These are phyloP conservation scores for Ectemnius cavifrons DNA, from an alignment of 2,888 invertebrate genomes.

Conservation along the genomic window DNA sequence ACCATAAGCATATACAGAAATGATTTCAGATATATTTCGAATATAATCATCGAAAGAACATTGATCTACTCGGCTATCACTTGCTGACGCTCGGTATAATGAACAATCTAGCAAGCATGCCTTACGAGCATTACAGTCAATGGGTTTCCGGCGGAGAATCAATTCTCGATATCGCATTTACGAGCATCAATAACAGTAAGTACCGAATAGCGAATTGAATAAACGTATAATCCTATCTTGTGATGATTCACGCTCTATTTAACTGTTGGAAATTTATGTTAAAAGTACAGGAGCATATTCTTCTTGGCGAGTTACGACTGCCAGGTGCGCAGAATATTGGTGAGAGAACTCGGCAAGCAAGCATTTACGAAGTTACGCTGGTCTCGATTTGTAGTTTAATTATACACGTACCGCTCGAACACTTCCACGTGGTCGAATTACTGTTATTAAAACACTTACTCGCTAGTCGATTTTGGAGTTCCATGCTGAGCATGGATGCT, in stretches of 20 bases:
- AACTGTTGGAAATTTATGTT: neutral
- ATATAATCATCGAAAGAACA: conserved; percentile 43
- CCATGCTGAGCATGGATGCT: conserved; percentile 68
- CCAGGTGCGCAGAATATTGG: conserved; percentile 40
- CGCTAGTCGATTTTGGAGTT: conserved; percentile 66
- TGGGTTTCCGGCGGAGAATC: conserved; percentile 58
- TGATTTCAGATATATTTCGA: conserved; percentile 64
- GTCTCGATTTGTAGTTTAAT: conserved; percentile 60
- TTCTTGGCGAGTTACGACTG: conserved; percentile 55
- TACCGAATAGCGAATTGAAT: neutral
- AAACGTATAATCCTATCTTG: neutral
- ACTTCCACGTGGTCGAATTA: conserved; percentile 63
- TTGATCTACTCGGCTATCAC: conserved; percentile 64
- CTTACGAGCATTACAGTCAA: conserved; percentile 51
- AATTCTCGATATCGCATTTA: conserved; percentile 60
- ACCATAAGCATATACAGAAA: neutral
- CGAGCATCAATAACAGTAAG: conserved; percentile 63
- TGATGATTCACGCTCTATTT: neutral
- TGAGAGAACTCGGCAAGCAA: conserved; percentile 40
- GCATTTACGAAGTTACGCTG: conserved; percentile 70
- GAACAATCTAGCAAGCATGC: conserved; percentile 58
- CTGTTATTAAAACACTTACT: conserved; percentile 70
- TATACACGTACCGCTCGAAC: conserved; percentile 54
- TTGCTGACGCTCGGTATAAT: conserved; percentile 65
- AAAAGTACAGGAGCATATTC: conserved; percentile 66